Evolutionary conservation across 2,888 invertebrate genomes (phyloP), one percentile per base, ranked within the genome.

Genomic region (Temnothorax rugatulus): DNA sequence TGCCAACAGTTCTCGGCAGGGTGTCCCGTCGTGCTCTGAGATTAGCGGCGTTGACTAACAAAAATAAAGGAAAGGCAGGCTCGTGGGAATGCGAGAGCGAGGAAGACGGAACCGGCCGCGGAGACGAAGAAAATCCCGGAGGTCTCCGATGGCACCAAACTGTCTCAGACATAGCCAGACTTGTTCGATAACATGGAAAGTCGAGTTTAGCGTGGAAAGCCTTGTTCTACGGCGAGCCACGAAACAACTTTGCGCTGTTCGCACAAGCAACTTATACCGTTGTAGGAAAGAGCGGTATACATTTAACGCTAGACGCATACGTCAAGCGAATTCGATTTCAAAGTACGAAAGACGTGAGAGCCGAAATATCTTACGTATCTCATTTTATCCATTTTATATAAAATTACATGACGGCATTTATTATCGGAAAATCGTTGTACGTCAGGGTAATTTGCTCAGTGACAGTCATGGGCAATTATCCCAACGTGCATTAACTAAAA

Each of bases 111-210:
- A 41, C 44, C 0, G 41, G 15, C 13, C 34, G 34, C 9, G 15
- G 9, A 21, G 13, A 54, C n/a, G 52, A n/a, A 54, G 57, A 71
- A 75, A 79, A 83, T 83, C 86, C 73, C 73, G 59, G 38, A 64
- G 50, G 85, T 69, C 63, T 66, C 52, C 44, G 74, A 81, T 82
- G 57, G 21, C 63, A 21, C 50, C 75, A 38, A 87, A 86, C 59
- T 82, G 84, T 82, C 64, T 63, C 64, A 25, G 50, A 77, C 69
- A 54, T 29, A 81, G 79, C 18, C 64, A 50, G 89, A 86, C 63
- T 83, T 87, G 79, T 64, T 64, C 71, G 89, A 89, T 89, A 87
- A 89, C 84, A 79, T 50, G 73, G 63, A 87, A 89, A 89, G 83
- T 86, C 81, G 83, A 83, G 77, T 82, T 86, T 34, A 38, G 63